Conservation (phyloP, 23 tunicate genomes). For the Halocynthia aurantium region DNA sequence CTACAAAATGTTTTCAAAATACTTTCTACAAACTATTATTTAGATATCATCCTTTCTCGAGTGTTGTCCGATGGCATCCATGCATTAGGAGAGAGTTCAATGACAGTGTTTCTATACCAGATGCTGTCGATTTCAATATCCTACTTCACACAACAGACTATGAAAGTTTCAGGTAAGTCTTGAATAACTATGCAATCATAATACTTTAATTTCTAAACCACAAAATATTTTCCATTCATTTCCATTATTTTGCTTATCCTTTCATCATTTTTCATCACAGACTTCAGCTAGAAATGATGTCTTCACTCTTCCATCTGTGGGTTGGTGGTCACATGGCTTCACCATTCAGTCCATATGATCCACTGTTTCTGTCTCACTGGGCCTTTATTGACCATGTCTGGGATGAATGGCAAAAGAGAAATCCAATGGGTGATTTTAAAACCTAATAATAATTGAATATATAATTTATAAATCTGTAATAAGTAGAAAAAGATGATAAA, state of each 20-base stretch:
- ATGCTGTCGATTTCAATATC: constrained; percentile 55
- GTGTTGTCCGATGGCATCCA: constrained; percentile 61
- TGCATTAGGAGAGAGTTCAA: constrained; percentile 61
- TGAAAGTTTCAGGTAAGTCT: constrained; percentile 53
- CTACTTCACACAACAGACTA: constrained; percentile 52
- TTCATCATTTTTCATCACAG: constrained; percentile 7
- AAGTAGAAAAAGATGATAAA: no score
- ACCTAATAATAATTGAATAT: no score
- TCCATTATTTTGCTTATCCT: neutral
- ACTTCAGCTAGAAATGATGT: constrained; percentile 55
- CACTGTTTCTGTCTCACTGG: constrained; percentile 80
- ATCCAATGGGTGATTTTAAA: constrained; percentile 44
- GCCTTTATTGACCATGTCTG: constrained; percentile 84
- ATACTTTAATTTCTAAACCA: neutral
- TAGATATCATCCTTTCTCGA: constrained; percentile 62
- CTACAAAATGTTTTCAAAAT: no score
- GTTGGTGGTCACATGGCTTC: constrained; percentile 94
- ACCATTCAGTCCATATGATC: constrained; percentile 87
- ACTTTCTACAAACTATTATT: neutral
- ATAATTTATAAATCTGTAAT: no score
- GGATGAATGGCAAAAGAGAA: constrained; percentile 69
- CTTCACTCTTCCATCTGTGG: constrained; percentile 70
- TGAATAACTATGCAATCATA: neutral
- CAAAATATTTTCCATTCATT: neutral
- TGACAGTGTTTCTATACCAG: constrained; percentile 49